phyloP scores from a whole-genome alignment of 2,888 invertebrate species.

The Anodontia alba region DNA sequence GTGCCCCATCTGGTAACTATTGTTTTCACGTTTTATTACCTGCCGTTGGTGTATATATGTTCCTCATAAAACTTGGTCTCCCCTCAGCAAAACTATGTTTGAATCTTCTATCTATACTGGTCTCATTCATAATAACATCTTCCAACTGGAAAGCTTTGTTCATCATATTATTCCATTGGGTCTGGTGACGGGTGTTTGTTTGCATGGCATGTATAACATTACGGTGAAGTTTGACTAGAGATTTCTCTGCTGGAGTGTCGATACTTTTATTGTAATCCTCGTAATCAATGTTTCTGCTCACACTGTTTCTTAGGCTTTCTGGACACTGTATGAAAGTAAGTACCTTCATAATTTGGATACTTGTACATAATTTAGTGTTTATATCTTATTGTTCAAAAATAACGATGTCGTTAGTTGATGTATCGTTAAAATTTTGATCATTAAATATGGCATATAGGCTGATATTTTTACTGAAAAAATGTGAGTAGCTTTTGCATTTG shows the following conservation, averaged over 20 bases:
- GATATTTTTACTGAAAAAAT: too few relatives aligned
- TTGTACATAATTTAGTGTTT: too few relatives aligned
- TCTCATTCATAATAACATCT: constrained; percentile 93
- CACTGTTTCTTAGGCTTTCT: constrained; percentile 76
- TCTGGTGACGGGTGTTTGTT: constrained; percentile 96
- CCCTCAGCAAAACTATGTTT: constrained; percentile 55
- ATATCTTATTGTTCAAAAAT: too few relatives aligned
- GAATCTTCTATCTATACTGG: constrained; percentile 71
- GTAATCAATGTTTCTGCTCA: constrained; percentile 80
- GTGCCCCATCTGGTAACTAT: too few relatives aligned
- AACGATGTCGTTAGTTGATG: too few relatives aligned
- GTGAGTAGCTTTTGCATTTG: too few relatives aligned
- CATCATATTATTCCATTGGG: constrained; percentile 94
- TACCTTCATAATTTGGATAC: too few relatives aligned
- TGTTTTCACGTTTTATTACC: too few relatives aligned
- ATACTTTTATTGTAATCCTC: constrained; percentile 79
- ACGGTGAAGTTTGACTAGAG: constrained; percentile 93
- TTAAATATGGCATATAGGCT: too few relatives aligned
- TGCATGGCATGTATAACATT: constrained; percentile 87
- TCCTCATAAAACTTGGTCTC: constrained; percentile 62
- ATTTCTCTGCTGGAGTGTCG: constrained; percentile 88
- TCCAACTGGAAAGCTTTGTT: constrained; percentile 91
- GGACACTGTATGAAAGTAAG: constrained; percentile 80
- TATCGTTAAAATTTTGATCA: too few relatives aligned
- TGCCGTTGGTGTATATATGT: constrained; percentile 82